Conservation (phyloP, 2,113 vertebrate genomes). For the Passer montanus region DNA sequence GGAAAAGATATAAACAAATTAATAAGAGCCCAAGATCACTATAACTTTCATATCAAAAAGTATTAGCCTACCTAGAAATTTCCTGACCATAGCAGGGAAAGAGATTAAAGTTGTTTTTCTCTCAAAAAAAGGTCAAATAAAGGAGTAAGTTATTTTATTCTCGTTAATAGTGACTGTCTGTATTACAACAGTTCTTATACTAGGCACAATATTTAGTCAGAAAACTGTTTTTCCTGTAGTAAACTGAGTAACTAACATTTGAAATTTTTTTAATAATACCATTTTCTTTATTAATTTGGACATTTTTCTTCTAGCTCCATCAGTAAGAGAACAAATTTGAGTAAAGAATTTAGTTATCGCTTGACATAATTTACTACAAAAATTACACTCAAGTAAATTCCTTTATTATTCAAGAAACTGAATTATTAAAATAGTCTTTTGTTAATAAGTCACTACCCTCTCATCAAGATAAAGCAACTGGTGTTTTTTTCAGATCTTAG, state of each 20-base stretch:
- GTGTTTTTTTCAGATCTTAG: neutral
- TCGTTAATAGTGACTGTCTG: neutral
- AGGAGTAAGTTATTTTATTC: neutral
- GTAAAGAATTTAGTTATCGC: neutral
- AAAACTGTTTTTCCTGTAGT: neutral
- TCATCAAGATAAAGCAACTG: neutral
- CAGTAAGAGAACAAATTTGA: neutral
- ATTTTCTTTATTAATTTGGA: neutral
- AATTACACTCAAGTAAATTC: neutral
- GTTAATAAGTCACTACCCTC: neutral
- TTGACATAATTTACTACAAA: neutral
- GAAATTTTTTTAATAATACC: neutral
- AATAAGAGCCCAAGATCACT: neutral
- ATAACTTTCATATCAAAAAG: slow-evolving; percentile 24
- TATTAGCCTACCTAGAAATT: neutral
- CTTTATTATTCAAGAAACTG: neutral
- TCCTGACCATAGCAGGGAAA: neutral
- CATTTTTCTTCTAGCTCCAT: neutral
- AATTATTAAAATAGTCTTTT: neutral
- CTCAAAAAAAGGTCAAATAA: neutral
- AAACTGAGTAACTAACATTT: neutral
- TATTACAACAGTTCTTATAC: neutral
- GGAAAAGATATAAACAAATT: slow-evolving; percentile 49
- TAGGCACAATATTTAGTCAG: neutral
- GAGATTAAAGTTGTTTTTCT: neutral